Percentiles rank a stretch among this genome's conserved stretches.
These are phyloP conservation scores for Albula glossodonta DNA, from an alignment of 2,113 vertebrate genomes.

Conservation along the genomic window DNA sequence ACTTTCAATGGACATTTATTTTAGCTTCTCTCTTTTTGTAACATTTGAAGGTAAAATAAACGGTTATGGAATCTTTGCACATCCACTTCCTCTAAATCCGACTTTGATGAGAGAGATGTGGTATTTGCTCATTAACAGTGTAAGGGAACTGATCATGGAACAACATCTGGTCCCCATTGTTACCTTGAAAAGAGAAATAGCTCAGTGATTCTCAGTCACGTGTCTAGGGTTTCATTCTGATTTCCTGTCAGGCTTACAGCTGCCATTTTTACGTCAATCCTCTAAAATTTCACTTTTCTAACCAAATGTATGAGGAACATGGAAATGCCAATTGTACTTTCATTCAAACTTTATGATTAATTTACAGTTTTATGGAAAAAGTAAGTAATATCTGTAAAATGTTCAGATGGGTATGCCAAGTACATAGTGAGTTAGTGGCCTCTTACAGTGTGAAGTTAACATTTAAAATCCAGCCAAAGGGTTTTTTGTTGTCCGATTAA, in stretches of 20 bases:
- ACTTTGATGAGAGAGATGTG: slow-evolving; percentile 37
- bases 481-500: neutral
- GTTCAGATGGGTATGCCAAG: neutral
- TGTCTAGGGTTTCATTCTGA: neutral
- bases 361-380: neutral
- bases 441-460: neutral
- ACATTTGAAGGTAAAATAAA: neutral
- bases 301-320: neutral
- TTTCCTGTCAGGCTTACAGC: neutral
- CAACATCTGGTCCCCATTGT: slow-evolving; percentile 56
- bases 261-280: neutral
- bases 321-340: neutral
- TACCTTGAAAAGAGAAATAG: slow-evolving; percentile 38
- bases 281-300: neutral
- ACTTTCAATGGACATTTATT: neutral
- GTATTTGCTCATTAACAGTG: slow-evolving; percentile 24
- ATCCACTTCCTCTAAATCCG: slow-evolving; percentile 21
- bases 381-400: neutral
- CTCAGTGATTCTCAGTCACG: neutral
- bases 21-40: neutral
- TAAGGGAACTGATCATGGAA: slow-evolving; percentile 55
- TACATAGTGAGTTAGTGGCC: neutral
- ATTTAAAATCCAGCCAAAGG: neutral
- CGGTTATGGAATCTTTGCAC: neutral
- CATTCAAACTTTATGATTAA: neutral